A percentile compares a stretch with the other conserved stretches of the same genome.
Evolutionary conservation across 2,888 invertebrate genomes (phyloP).

Genomic region (Yponomeuta evonymella): DNA sequence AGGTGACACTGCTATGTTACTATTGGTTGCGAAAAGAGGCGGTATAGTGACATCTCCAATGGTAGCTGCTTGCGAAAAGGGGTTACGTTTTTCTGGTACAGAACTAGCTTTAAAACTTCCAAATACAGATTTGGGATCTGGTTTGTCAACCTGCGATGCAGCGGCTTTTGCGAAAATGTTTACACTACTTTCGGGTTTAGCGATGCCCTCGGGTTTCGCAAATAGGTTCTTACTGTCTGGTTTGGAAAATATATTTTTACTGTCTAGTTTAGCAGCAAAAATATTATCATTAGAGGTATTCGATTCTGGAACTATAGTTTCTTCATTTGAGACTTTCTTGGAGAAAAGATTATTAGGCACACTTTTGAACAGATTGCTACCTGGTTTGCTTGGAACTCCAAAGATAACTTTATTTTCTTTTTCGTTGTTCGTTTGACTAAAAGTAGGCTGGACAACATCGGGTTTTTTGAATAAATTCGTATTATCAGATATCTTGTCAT

Average conservation of each 20-base stretch:
- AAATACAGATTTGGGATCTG: constrained; percentile 43
- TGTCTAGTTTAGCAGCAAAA: constrained; percentile 23
- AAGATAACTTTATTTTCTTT: constrained; percentile 3
- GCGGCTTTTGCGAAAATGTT: constrained; percentile 45
- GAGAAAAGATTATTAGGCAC: constrained; percentile 9
- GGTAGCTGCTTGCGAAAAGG: constrained; percentile 32
- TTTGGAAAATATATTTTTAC: constrained; percentile 17
- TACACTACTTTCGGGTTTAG: constrained; percentile 31
- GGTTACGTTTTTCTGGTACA: constrained; percentile 26
- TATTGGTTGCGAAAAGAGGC: constrained; percentile 37
- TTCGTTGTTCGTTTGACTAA: constrained; percentile 23
- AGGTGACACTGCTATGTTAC: constrained; percentile 41
- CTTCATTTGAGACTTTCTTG: constrained; percentile 2
- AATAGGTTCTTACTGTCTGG: constrained; percentile 18
- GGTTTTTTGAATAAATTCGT: constrained; percentile 10
- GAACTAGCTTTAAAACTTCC: constrained; percentile 34
- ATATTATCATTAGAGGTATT: constrained; percentile 23
- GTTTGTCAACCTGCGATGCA: constrained; percentile 27
- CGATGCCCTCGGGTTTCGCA: constrained; percentile 32
- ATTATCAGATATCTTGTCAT: constrained; percentile 3
- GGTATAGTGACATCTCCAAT: constrained; percentile 22
- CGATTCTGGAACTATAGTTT: constrained; percentile 20
- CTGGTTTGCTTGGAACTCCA: background rate
- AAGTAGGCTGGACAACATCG: constrained; percentile 28
- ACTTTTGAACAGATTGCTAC: constrained; percentile 2